These are phyloP conservation scores for Margaritifera margaritifera DNA, from an alignment of 2,888 invertebrate genomes.

Conservation along the genomic window DNA sequence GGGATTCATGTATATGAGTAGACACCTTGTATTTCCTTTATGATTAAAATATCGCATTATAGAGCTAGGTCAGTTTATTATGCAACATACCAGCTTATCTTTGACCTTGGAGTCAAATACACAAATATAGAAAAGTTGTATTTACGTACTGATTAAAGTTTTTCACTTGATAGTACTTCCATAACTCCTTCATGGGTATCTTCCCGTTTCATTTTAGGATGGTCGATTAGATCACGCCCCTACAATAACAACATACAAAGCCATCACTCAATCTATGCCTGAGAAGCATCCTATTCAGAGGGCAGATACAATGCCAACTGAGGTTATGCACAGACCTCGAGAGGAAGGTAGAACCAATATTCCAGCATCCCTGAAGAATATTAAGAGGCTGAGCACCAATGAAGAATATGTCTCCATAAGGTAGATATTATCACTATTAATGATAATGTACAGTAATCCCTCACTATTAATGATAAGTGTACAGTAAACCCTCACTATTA, in stretches of 20 bases:
- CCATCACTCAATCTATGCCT: conserved; percentile 36
- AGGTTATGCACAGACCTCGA: conserved; percentile 11
- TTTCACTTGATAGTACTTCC: too few relatives aligned
- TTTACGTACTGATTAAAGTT: too few relatives aligned
- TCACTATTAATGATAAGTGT: too few relatives aligned
- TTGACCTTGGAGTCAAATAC: too few relatives aligned
- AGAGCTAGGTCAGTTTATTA: too few relatives aligned
- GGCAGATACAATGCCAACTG: conserved; percentile 13
- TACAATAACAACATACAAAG: conserved; percentile 68
- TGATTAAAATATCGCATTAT: too few relatives aligned
- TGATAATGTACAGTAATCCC: not conserved
- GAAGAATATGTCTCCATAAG: conserved; percentile 46
- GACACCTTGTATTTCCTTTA: too few relatives aligned
- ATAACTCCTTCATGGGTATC: too few relatives aligned
- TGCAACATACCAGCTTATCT: too few relatives aligned
- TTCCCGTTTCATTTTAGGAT: conserved; percentile 46
- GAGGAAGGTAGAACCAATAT: conserved; percentile 20
- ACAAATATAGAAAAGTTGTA: too few relatives aligned
- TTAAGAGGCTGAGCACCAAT: conserved; percentile 56
- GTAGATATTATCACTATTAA: conserved; percentile 1
- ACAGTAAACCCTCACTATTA: too few relatives aligned
- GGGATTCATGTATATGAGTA: too few relatives aligned
- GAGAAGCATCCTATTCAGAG: conserved; percentile 9
- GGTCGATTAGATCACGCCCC: conserved; percentile 61
- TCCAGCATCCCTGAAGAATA: conserved; percentile 63